These are phyloP conservation scores for Lepidonotus clava DNA, from an alignment of 2,888 invertebrate species.

Conservation along the genomic window DNA sequence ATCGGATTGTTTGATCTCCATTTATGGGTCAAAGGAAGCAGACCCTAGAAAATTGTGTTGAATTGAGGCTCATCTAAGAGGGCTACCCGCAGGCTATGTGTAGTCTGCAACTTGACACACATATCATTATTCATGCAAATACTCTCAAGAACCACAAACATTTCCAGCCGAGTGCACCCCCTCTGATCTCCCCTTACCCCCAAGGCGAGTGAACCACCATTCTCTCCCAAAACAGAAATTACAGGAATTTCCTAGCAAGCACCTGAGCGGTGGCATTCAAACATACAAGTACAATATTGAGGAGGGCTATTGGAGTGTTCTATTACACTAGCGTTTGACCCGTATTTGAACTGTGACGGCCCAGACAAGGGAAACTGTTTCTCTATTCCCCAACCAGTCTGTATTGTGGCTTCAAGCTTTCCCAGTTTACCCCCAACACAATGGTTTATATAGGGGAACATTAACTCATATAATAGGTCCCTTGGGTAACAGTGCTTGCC, in stretches of 20 bases:
- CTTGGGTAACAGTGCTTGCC: too few relatives aligned
- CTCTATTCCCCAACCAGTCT: neutral
- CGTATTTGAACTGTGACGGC: neutral
- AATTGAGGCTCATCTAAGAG: too few relatives aligned
- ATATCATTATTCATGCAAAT: neutral
- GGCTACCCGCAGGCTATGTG: too few relatives aligned
- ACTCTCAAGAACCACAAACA: neutral
- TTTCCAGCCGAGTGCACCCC: neutral
- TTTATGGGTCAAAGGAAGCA: too few relatives aligned
- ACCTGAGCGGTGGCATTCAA: neutral
- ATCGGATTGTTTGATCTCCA: too few relatives aligned
- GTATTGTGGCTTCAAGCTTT: neutral
- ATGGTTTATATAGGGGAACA: too few relatives aligned
- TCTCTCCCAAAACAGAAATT: neutral
- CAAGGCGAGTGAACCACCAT: neutral
- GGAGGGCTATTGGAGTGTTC: neutral
- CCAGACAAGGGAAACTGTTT: neutral
- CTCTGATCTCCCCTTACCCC: neutral
- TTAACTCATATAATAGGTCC: too few relatives aligned
- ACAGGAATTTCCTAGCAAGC: neutral
- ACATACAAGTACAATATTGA: neutral
- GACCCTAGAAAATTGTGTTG: too few relatives aligned
- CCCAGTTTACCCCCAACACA: neutral
- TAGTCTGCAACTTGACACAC: too few relatives aligned
- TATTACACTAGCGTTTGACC: neutral